Evolutionary conservation across 2,888 invertebrate species (phyloP).

Genomic region (Clitarchus hookeri): DNA sequence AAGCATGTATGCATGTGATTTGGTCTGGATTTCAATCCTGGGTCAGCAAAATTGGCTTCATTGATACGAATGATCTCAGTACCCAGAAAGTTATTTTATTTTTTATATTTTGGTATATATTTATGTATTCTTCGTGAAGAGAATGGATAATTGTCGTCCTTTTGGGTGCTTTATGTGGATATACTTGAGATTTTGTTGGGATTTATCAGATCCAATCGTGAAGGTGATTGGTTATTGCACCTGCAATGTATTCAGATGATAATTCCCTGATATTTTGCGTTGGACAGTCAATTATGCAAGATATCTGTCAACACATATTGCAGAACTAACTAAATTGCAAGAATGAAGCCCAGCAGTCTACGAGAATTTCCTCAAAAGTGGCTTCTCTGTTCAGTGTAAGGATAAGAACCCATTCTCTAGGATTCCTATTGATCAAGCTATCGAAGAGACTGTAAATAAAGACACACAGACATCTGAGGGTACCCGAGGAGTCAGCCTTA

Average conservation of each 20-base stretch:
- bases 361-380: not conserved
- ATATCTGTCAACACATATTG: not conserved
- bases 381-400: not conserved
- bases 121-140: not conserved
- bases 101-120: not conserved
- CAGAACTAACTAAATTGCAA: not conserved
- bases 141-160: not conserved
- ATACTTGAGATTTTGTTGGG: not conserved
- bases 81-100: not conserved
- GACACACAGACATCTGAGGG: not conserved
- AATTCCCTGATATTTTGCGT: not conserved
- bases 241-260: not conserved
- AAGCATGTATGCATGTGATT: not conserved
- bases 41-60: not conserved
- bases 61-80: not conserved
- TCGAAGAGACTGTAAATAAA: not conserved
- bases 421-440: not conserved
- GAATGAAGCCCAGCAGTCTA: not conserved
- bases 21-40: not conserved
- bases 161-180: not conserved
- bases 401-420: not conserved
- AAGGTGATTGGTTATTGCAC: not conserved
- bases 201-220: not conserved
- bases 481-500: not conserved
- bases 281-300: conserved; percentile 11